Evolutionary conservation across 2,888 invertebrate species (phyloP), one percentile per base, ranked within the genome.

Genomic region (Oxyscelio sp.): DNA sequence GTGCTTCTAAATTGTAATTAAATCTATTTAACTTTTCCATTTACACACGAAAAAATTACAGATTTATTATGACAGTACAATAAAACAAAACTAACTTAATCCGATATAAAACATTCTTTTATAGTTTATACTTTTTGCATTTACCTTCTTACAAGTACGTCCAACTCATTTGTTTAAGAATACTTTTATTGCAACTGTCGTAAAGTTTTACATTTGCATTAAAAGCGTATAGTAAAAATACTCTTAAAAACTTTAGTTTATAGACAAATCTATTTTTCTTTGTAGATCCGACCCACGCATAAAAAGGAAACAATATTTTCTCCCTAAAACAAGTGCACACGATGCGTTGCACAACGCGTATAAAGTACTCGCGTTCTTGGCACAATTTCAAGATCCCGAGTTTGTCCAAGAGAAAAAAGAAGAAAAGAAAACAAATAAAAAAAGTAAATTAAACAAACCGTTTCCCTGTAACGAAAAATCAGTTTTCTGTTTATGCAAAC

Each of bases 291-390:
- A n/a, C 43, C 24, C 43, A 22, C 31, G 40, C 40, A 63, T 52
- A 63, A 65, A 63, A 65, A 65, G 56, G 65, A 65, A 40, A 50
- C 65, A 45, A 45, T 65, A 75, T 75, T 75, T 75, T 34, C 17
- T 65, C 21, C 65, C 19, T 65, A 56, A 75, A 65, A 73, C 73
- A 61, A 73, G 52, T 27, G 73, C 24, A 50, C 15, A 59, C 17
- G 56, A 56, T 45, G 48, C 58, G 66, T 77, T 58, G 58, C 56
- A 19, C 75, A 77, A 77, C 45, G 58, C 19, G 75, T 58, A 66
- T 77, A 77, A 58, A 77, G 58, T 77, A 22, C 34, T 22, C 59
- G 70, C 43, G 48, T 61, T 68, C 61, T 78, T 78, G 78, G 78
- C 78, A 70, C 50, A 48, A 22, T 61, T 52, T 78, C 78, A 78